Percentiles rank a stretch among this genome's conserved stretches.
phyloP scores from a whole-genome alignment of 2,888 invertebrate species.

The Nematopogon swammerdamellus region DNA sequence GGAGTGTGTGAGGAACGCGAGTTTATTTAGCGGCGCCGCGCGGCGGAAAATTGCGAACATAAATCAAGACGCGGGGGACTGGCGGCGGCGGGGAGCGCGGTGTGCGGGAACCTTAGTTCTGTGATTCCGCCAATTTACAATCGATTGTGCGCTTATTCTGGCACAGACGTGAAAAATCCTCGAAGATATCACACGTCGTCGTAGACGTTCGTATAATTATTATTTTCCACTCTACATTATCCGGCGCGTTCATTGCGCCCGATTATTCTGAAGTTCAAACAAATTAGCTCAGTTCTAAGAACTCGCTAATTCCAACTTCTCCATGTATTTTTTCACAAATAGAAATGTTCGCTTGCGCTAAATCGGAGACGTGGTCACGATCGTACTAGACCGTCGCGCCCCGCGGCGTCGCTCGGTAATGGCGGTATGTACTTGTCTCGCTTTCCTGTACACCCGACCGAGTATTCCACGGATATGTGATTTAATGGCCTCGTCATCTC shows the following conservation, averaged over 20 bases:
- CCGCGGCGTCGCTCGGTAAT: background rate
- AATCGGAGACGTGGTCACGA: background rate
- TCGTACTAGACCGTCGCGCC: background rate
- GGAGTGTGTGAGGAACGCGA: slow-evolving; percentile 32
- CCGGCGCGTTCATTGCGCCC: no score
- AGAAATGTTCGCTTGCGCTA: no score
- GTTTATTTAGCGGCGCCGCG: slow-evolving; percentile 48
- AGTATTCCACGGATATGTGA: background rate
- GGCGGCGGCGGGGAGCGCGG: slow-evolving; percentile 24
- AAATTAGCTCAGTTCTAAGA: no score
- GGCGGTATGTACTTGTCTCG: background rate
- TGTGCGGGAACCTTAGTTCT: slow-evolving; percentile 22
- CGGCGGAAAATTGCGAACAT: slow-evolving; percentile 52
- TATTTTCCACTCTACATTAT: no score
- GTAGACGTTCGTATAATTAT: no score
- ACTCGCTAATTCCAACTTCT: no score
- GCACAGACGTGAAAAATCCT: background rate
- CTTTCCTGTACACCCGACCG: background rate
- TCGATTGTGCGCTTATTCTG: background rate
- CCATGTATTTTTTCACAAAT: no score
- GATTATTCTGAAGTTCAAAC: no score
- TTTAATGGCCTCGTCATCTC: background rate
- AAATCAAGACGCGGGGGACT: slow-evolving; percentile 30
- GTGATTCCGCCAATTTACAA: background rate
- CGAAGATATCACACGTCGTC: no score